Evolutionary conservation across 2,113 vertebrate genomes (phyloP).

Genomic region (Siniperca knerii): DNA sequence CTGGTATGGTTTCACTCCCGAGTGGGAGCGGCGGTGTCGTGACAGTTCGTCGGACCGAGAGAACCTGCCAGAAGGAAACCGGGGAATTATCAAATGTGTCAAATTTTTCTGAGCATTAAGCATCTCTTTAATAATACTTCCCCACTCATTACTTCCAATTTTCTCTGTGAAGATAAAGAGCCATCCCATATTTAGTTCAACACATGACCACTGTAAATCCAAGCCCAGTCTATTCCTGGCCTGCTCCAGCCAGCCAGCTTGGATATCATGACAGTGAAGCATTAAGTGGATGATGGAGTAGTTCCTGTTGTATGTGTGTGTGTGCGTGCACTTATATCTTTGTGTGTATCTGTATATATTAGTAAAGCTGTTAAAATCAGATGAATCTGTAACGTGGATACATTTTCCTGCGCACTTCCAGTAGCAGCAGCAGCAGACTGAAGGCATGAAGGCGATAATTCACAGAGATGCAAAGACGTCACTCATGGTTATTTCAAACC

Average conservation of each 20-base stretch:
- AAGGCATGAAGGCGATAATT: slow-evolving; percentile 61
- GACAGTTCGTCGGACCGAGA: slow-evolving; percentile 97
- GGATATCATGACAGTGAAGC: slow-evolving; percentile 34
- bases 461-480: slow-evolving; percentile 53
- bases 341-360: slow-evolving; percentile 20
- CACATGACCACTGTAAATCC: slow-evolving; percentile 63
- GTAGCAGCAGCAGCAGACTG: slow-evolving; percentile 5
- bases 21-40: slow-evolving; percentile 96
- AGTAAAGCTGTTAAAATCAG: slow-evolving; percentile 55
- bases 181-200: slow-evolving; percentile 67
- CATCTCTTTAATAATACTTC: background rate
- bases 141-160: background rate
- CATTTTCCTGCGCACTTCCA: slow-evolving; percentile 25
- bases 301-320: background rate
- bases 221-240: slow-evolving; percentile 68
- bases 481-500: slow-evolving; percentile 60
- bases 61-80: slow-evolving; percentile 85
- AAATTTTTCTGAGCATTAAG: background rate
- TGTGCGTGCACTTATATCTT: background rate
- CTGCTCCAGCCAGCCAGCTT: slow-evolving; percentile 34
- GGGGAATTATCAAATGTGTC: background rate
- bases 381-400: slow-evolving; percentile 49
- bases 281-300: slow-evolving; percentile 58
- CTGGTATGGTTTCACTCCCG: slow-evolving; percentile 97
- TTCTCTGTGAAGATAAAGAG: slow-evolving; percentile 52